A percentile compares a stretch with the other conserved stretches of the same genome.
phyloP scores from a whole-genome alignment of 2,888 invertebrate genomes.

The Harpalus rufipes region DNA sequence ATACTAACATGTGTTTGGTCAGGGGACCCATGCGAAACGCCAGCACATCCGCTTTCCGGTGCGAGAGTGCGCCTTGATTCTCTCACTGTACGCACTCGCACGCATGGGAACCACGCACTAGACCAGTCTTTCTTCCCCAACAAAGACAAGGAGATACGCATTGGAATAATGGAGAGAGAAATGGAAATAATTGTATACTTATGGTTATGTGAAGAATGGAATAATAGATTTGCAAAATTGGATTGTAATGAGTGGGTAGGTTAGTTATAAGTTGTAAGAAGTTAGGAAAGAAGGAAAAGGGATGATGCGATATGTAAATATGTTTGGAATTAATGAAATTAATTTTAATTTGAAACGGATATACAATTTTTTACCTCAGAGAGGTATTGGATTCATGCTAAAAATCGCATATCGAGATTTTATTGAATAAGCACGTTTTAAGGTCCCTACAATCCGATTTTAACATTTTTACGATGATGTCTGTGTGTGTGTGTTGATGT shows the following conservation, averaged over 20 bases:
- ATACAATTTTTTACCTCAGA: too few species aligned
- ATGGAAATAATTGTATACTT: slow-evolving; percentile 5
- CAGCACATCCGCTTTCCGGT: slow-evolving; percentile 64
- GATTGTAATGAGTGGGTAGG: not conserved
- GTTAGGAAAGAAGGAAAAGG: too few species aligned
- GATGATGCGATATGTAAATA: too few species aligned
- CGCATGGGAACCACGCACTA: slow-evolving; percentile 56
- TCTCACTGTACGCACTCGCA: slow-evolving; percentile 21
- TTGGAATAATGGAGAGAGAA: not conserved
- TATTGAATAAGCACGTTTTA: too few species aligned
- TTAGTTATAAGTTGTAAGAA: too few species aligned
- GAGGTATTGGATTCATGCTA: too few species aligned
- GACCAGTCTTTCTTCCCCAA: not conserved
- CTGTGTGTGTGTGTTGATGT: too few species aligned
- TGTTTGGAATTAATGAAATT: too few species aligned
- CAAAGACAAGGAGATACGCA: not conserved
- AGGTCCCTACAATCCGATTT: too few species aligned
- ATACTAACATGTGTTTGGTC: slow-evolving; percentile 50
- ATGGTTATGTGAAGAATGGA: not conserved
- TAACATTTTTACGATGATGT: too few species aligned
- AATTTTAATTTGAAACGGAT: too few species aligned
- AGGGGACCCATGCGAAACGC: slow-evolving; percentile 64
- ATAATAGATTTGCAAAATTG: not conserved
- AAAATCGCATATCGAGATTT: too few species aligned
- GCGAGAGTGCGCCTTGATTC: slow-evolving; percentile 5